These are phyloP conservation scores for Hyperoplus lanceolatus DNA, from an alignment of 2,797 vertebrate species.

Conservation along the genomic window DNA sequence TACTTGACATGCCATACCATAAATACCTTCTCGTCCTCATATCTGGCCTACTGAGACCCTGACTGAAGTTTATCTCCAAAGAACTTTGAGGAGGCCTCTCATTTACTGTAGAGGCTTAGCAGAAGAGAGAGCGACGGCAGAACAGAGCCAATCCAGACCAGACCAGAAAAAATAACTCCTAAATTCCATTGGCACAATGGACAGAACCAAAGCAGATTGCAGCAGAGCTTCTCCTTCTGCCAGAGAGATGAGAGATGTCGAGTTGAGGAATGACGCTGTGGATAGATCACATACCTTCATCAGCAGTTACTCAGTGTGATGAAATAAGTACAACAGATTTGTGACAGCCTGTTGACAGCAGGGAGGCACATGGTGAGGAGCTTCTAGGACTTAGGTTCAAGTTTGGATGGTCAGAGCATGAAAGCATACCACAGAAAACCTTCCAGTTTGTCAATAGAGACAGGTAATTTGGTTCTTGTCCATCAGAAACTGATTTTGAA, in stretches of 20 bases:
- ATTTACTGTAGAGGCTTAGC: conserved; percentile 61
- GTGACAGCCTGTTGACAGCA: conserved; percentile 60
- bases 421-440: not conserved
- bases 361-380: conserved; percentile 19
- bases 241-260: conserved; percentile 72
- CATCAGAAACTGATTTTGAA: no score
- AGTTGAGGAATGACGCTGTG: conserved; percentile 56
- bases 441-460: not conserved
- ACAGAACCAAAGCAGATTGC: conserved; percentile 63
- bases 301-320: conserved; percentile 25
- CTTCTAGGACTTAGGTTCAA: conserved; percentile 17
- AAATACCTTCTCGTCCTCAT: conserved; percentile 73
- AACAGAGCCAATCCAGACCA: conserved; percentile 50
- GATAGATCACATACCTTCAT: conserved; percentile 70
- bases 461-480: not conserved
- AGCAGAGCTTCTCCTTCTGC: conserved; percentile 44
- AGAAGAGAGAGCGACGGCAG: conserved; percentile 52
- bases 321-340: conserved; percentile 27
- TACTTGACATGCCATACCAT: conserved; percentile 79
- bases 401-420: conserved; percentile 4
- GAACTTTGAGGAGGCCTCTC: conserved; percentile 69
- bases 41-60: conserved; percentile 68
- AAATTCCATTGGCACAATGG: conserved; percentile 73
- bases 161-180: conserved; percentile 60
- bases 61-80: conserved; percentile 75